Percentiles rank a stretch among this genome's conserved stretches.
Conservation (phyloP, 2,113 vertebrate genomes). For the Phoxinus phoxinus region DNA sequence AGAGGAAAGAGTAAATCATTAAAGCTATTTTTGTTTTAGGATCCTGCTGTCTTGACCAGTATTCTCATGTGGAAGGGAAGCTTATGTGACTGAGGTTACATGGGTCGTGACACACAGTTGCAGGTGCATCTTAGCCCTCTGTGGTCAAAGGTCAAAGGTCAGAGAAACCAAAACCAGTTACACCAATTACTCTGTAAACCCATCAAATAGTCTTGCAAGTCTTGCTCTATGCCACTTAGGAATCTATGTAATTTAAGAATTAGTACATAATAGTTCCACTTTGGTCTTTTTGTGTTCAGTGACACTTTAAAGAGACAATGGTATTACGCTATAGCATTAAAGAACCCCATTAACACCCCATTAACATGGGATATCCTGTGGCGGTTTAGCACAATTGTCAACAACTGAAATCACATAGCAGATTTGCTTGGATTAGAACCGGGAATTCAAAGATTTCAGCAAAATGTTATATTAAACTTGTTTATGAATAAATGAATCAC, state of each 20-base stretch:
- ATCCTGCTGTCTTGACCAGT: conserved; percentile 8
- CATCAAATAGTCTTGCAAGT: neutral
- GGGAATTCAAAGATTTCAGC: neutral
- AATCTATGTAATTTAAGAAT: conserved; percentile 25
- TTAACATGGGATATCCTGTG: neutral
- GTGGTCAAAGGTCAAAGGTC: conserved; percentile 43
- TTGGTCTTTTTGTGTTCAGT: conserved; percentile 21
- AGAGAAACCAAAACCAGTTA: conserved; percentile 38
- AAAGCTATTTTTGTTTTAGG: neutral
- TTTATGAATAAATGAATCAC: neutral
- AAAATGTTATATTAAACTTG: neutral
- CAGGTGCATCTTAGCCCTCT: conserved; percentile 43
- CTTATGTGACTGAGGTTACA: neutral
- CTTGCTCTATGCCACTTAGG: neutral
- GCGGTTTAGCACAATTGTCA: neutral
- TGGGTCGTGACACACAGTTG: conserved; percentile 28
- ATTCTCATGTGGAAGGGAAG: conserved; percentile 13
- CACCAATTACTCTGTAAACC: conserved; percentile 32
- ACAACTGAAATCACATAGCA: neutral
- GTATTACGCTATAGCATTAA: conserved; percentile 8
- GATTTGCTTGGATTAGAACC: neutral
- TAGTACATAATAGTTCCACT: neutral
- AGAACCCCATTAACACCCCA: conserved; percentile 14
- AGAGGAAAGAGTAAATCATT: neutral
- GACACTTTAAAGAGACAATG: neutral